Percentiles rank a stretch among this genome's conserved stretches.
phyloP scores from a whole-genome alignment of 2,797 vertebrate species.

The Lateolabrax maculatus region DNA sequence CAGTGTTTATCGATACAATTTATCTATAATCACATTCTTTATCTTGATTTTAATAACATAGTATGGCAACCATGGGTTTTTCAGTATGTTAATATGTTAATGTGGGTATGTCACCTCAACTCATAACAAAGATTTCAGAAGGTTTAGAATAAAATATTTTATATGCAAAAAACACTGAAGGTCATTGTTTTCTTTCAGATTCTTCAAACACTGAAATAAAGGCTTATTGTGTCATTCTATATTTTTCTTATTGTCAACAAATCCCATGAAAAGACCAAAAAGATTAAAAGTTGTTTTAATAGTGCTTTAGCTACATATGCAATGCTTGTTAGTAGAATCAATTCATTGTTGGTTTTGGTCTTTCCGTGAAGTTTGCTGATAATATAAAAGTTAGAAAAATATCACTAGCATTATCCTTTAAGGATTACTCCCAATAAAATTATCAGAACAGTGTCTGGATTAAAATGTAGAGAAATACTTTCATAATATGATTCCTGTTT shows the following conservation, averaged over 20 bases:
- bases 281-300: neutral
- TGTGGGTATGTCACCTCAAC: conserved; percentile 57
- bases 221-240: neutral
- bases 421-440: neutral
- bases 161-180: conserved; percentile 49
- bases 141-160: conserved; percentile 81
- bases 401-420: neutral
- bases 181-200: conserved; percentile 17
- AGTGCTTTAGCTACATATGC: neutral
- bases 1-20: conserved; percentile 55
- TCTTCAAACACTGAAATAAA: neutral
- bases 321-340: neutral
- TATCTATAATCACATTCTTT: conserved; percentile 56
- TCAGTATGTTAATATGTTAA: conserved; percentile 59
- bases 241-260: neutral
- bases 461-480: neutral
- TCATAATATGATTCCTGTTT: neutral
- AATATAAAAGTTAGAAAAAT: neutral
- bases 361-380: neutral
- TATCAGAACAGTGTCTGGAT: neutral
- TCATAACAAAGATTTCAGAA: conserved; percentile 69
- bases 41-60: conserved; percentile 57
- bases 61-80: conserved; percentile 45
- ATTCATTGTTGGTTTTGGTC: neutral
- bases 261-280: neutral